Conservation (phyloP, 1,140 invertebrate genomes). For the Eriosoma lanigerum region DNA sequence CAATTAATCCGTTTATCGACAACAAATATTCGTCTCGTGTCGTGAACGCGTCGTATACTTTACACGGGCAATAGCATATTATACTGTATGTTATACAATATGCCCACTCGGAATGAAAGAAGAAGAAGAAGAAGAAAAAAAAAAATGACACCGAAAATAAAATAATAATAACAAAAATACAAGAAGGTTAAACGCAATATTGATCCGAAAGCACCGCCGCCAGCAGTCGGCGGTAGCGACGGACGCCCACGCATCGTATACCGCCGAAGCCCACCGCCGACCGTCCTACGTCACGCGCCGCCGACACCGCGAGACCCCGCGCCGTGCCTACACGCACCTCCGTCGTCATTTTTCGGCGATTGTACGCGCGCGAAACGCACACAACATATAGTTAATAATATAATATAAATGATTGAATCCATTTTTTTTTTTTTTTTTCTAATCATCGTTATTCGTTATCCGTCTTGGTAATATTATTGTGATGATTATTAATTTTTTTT, state of each 20-base stretch:
- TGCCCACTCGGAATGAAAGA: too few species aligned
- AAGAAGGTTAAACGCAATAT: conserved; percentile 50
- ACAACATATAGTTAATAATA: too few species aligned
- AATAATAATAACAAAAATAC: not conserved
- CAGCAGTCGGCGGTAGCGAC: conserved; percentile 25
- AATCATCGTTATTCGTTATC: not conserved
- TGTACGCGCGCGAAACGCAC: not conserved
- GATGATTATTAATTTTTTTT: too few species aligned
- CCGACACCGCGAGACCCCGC: not conserved
- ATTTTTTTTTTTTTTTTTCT: not conserved
- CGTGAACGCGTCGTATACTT: too few species aligned
- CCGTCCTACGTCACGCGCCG: not conserved
- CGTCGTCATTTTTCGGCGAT: not conserved
- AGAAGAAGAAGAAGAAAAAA: not conserved
- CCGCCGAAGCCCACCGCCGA: conserved; percentile 11
- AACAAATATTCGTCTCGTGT: too few species aligned
- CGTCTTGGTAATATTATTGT: too few species aligned
- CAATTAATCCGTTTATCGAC: too few species aligned
- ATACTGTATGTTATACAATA: too few species aligned
- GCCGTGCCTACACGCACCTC: not conserved
- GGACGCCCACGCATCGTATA: conserved; percentile 46
- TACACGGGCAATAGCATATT: too few species aligned
- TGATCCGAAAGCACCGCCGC: conserved; percentile 44
- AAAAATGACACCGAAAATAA: conserved; percentile 10
- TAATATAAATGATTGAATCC: conserved; percentile 31